Conservation (phyloP, 2,888 invertebrate species). For the Acleris laterana region DNA sequence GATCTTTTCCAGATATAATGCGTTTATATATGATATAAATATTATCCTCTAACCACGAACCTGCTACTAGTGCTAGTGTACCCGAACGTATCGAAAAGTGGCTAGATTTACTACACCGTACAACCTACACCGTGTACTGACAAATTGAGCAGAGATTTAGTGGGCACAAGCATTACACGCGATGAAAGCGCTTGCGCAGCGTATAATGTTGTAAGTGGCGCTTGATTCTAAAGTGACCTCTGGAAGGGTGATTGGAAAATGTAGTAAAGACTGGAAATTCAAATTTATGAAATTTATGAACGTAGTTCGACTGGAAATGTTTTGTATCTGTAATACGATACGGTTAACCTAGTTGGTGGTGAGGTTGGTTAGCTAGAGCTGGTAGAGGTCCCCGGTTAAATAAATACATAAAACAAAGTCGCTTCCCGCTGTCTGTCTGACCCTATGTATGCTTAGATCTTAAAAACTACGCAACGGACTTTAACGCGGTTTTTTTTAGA, state of each 20-base stretch:
- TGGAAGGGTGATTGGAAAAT: slow-evolving; percentile 10
- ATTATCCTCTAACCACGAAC: not conserved
- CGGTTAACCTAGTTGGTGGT: too few species aligned
- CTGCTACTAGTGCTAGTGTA: not conserved
- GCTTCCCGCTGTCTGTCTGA: too few species aligned
- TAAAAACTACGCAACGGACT: too few species aligned
- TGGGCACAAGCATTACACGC: slow-evolving; percentile 34
- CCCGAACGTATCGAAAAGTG: slow-evolving; percentile 27
- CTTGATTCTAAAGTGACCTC: slow-evolving; percentile 32
- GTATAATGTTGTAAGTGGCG: slow-evolving; percentile 31
- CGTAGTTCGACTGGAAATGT: not conserved
- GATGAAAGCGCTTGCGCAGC: slow-evolving; percentile 33
- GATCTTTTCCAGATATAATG: too few species aligned
- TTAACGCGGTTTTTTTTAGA: too few species aligned
- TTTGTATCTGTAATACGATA: not conserved
- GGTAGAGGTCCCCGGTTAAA: too few species aligned
- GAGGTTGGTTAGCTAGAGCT: too few species aligned
- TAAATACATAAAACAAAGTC: too few species aligned
- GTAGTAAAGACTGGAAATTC: slow-evolving; percentile 24
- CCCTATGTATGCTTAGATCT: too few species aligned
- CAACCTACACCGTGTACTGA: slow-evolving; percentile 32
- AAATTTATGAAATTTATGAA: slow-evolving; percentile 4
- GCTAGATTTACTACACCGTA: slow-evolving; percentile 31
- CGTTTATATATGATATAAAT: not conserved
- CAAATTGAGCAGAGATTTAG: slow-evolving; percentile 40